Percentiles rank a stretch among this genome's conserved stretches.
phyloP scores from a whole-genome alignment of 2,797 vertebrate genomes.

The Tenualosa thibaudeaui region DNA sequence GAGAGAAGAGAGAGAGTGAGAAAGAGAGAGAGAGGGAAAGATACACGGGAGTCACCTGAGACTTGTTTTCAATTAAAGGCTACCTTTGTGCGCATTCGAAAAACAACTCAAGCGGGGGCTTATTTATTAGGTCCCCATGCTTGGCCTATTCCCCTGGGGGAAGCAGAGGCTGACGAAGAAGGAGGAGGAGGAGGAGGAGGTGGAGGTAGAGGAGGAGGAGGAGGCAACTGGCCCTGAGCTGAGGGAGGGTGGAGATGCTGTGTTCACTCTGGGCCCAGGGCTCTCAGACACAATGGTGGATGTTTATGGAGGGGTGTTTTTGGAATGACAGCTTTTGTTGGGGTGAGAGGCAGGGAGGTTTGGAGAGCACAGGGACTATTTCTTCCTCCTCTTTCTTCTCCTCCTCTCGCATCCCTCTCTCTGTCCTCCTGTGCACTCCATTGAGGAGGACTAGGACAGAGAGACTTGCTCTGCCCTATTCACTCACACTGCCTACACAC shows the following conservation, averaged over 20 bases:
- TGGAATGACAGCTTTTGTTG: constrained; percentile 48
- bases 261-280: background rate
- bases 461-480: background rate
- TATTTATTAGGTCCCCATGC: constrained; percentile 30
- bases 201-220: background rate
- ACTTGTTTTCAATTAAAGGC: constrained; percentile 41
- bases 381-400: constrained; percentile 14
- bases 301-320: constrained; percentile 29
- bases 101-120: constrained; percentile 36
- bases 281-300: background rate
- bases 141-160: constrained; percentile 12
- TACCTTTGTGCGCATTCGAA: constrained; percentile 34
- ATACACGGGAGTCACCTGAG: constrained; percentile 36
- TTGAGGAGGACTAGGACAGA: background rate
- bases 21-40: constrained; percentile 23
- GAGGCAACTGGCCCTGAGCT: constrained; percentile 6
- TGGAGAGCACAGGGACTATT: constrained; percentile 39
- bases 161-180: background rate
- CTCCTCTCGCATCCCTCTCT: background rate
- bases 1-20: constrained; percentile 2
- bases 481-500: background rate
- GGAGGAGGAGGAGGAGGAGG: background rate
- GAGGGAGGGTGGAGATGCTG: background rate
- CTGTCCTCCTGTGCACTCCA: background rate
- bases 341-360: constrained; percentile 39